A percentile compares a stretch with the other conserved stretches of the same genome.
phyloP scores from a whole-genome alignment of 2,888 invertebrate species.

The Bugula neritina region DNA sequence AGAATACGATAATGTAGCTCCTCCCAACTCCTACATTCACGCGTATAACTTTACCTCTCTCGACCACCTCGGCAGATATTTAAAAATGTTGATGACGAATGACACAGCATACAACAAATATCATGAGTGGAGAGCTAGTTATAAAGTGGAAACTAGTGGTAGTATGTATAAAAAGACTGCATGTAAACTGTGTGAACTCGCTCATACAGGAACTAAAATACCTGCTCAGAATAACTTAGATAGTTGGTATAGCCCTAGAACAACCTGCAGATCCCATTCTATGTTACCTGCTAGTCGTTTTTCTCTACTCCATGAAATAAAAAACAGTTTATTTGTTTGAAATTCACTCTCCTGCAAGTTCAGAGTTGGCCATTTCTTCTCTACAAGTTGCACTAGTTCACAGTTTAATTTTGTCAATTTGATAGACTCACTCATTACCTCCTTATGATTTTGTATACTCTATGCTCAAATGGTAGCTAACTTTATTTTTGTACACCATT shows the following conservation, averaged over 20 bases:
- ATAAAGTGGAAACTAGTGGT: background rate
- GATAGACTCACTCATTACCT: too few species aligned
- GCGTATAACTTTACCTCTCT: background rate
- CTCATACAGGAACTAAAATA: background rate
- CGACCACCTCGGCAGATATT: background rate
- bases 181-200: background rate
- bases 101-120: background rate
- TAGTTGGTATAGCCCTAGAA: background rate
- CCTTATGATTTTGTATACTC: too few species aligned
- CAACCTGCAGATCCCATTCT: too few species aligned
- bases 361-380: too few species aligned
- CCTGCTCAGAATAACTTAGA: background rate
- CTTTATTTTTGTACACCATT: too few species aligned
- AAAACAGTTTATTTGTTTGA: too few species aligned
- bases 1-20: background rate
- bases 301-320: too few species aligned
- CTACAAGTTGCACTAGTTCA: too few species aligned
- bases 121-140: background rate
- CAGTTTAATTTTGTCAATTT: too few species aligned
- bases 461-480: too few species aligned
- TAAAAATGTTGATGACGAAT: background rate
- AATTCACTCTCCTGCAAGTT: too few species aligned
- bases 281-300: too few species aligned
- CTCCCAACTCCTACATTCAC: background rate
- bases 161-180: background rate